phyloP scores from a whole-genome alignment of 2,888 invertebrate species.

The Hirtodrosophila histrioides region DNA sequence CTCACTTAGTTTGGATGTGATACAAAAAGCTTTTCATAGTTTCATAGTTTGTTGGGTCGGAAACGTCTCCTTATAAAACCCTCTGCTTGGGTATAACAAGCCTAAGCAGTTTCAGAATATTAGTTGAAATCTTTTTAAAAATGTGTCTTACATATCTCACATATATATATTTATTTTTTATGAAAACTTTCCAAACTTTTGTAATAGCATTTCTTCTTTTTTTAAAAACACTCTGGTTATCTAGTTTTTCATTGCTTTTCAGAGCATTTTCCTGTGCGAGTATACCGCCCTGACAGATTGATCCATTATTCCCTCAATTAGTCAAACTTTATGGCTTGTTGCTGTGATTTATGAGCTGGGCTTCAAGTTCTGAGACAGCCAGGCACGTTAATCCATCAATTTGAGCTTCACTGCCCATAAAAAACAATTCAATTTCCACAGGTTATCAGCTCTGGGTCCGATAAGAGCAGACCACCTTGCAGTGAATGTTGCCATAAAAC shows the following conservation, averaged over 20 bases:
- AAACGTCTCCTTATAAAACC: too few relatives aligned
- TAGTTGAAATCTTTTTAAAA: too few relatives aligned
- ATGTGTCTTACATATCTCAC: too few relatives aligned
- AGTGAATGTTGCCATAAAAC: slow-evolving; percentile 1
- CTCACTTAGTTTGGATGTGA: too few relatives aligned
- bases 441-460: slow-evolving; percentile 34
- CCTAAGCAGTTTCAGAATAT: too few relatives aligned
- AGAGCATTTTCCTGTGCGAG: too few relatives aligned
- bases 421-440: slow-evolving; percentile 11
- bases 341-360: slow-evolving; percentile 53
- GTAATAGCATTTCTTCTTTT: not conserved
- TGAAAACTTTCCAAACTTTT: too few relatives aligned
- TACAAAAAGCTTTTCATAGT: too few relatives aligned
- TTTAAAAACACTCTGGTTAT: not conserved
- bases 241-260: too few relatives aligned
- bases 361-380: slow-evolving; percentile 20
- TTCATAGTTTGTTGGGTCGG: too few relatives aligned
- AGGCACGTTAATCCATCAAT: slow-evolving; percentile 34
- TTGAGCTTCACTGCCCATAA: slow-evolving; percentile 6
- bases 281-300: not conserved
- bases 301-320: slow-evolving; percentile 46
- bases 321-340: slow-evolving; percentile 35
- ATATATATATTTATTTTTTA: too few relatives aligned
- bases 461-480: slow-evolving; percentile 36
- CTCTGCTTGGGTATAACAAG: too few relatives aligned